phyloP scores from a whole-genome alignment of 2,888 invertebrate species.

The Panorpa germanica region DNA sequence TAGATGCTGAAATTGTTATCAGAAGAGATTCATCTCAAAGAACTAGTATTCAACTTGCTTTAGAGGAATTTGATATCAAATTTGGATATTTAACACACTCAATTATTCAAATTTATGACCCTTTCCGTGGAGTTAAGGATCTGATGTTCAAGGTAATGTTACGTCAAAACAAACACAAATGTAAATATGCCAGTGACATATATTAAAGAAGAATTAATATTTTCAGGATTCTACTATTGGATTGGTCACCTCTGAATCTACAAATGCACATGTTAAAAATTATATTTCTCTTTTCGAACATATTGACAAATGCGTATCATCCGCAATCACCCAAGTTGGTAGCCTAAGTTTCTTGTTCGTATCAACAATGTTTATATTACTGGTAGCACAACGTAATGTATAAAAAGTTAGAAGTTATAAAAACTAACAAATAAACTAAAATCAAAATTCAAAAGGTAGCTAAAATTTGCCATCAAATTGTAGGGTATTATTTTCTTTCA shows the following conservation, averaged over 20 bases:
- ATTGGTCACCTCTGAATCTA: slow-evolving; percentile 25
- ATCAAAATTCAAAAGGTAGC: too few relatives aligned
- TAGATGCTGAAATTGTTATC: slow-evolving; percentile 13
- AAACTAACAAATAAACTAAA: too few relatives aligned
- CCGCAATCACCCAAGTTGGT: background rate
- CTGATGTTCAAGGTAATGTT: slow-evolving; percentile 34
- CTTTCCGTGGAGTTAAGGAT: slow-evolving; percentile 30
- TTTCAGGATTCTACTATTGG: slow-evolving; percentile 33
- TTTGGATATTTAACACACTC: slow-evolving; percentile 30
- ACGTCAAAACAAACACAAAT: background rate
- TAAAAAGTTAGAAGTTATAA: too few relatives aligned
- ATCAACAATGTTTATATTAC: too few relatives aligned
- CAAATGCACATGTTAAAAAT: slow-evolving; percentile 27
- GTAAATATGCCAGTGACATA: background rate
- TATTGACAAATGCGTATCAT: slow-evolving; percentile 20
- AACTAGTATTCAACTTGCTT: slow-evolving; percentile 20
- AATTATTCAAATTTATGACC: slow-evolving; percentile 34
- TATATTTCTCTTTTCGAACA: slow-evolving; percentile 34
- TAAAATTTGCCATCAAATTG: too few relatives aligned
- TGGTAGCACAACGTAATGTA: too few relatives aligned
- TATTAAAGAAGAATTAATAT: background rate
- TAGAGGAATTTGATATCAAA: slow-evolving; percentile 28
- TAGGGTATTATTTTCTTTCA: too few relatives aligned
- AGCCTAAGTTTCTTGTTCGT: too few relatives aligned
- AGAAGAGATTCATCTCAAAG: slow-evolving; percentile 14